Evolutionary conservation across 2,113 vertebrate genomes (phyloP).

Genomic region (Indicator maculatus): DNA sequence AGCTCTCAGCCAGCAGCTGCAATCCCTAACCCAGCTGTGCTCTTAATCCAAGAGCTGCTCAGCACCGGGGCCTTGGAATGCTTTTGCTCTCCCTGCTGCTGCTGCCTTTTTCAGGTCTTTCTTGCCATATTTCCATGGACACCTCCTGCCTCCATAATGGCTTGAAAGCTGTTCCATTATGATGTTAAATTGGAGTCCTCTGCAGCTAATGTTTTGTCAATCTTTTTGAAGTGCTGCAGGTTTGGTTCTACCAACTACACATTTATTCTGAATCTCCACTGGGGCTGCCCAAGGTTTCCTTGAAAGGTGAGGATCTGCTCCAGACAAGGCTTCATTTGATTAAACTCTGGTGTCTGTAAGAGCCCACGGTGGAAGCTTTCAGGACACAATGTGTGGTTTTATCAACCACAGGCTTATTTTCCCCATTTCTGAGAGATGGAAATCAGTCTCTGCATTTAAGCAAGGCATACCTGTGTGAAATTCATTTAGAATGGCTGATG

Average conservation of each 20-base stretch:
- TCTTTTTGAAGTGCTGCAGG: not conserved
- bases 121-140: not conserved
- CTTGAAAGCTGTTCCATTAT: slow-evolving; percentile 20
- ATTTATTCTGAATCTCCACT: not conserved
- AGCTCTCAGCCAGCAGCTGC: not conserved
- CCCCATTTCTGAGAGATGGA: not conserved
- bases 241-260: not conserved
- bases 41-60: not conserved
- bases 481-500: not conserved
- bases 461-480: not conserved
- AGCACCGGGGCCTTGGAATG: not conserved
- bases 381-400: not conserved
- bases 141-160: not conserved
- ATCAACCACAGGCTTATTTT: not conserved
- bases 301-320: not conserved
- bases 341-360: not conserved
- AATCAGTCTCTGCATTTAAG: not conserved
- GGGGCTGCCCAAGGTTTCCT: not conserved
- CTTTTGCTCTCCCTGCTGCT: not conserved
- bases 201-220: slow-evolving; percentile 7
- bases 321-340: not conserved
- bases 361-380: not conserved
- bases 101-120: not conserved
- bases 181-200: slow-evolving; percentile 20
- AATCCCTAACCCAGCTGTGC: not conserved